Percentiles rank a stretch among this genome's conserved stretches.
Evolutionary conservation across 1,140 invertebrate species (phyloP).

Genomic region (Agraylea sexmaculata): DNA sequence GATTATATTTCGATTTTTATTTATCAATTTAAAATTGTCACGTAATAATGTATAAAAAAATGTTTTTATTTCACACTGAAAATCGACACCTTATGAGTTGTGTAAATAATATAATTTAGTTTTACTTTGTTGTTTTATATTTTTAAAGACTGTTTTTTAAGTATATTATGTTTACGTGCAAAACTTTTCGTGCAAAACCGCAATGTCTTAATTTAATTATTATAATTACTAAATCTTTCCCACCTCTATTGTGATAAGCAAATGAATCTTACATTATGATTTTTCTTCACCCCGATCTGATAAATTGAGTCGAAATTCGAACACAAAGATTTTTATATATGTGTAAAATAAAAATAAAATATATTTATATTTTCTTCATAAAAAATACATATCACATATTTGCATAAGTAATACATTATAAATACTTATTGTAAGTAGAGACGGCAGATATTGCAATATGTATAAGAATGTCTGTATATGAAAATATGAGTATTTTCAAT

Average conservation of each 20-base stretch:
- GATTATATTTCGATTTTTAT: background rate
- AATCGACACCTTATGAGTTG: slow-evolving; percentile 4
- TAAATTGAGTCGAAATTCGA: background rate
- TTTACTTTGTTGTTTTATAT: slow-evolving; percentile 5
- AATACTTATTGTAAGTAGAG: slow-evolving; percentile 3
- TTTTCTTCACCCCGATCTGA: background rate
- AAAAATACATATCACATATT: slow-evolving; percentile 7
- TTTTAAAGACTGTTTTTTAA: background rate
- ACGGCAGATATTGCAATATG: too few species aligned
- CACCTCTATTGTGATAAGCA: slow-evolving; percentile 5
- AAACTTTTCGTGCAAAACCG: background rate
- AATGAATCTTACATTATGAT: background rate
- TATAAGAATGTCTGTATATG: too few species aligned
- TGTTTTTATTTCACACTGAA: slow-evolving; percentile 2
- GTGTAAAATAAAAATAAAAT: slow-evolving; percentile 3
- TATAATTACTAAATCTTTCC: background rate
- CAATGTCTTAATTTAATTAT: background rate
- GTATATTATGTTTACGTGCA: background rate
- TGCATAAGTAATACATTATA: slow-evolving; percentile 7
- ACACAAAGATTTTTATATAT: slow-evolving; percentile 3
- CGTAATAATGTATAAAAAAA: slow-evolving; percentile 9
- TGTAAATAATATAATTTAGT: slow-evolving; percentile 7
- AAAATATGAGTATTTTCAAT: too few species aligned
- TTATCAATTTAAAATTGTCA: slow-evolving; percentile 5
- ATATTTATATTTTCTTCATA: slow-evolving; percentile 5